These are phyloP conservation scores for Peromyscus aztecus DNA, from an alignment of 2,797 vertebrate species.

Conservation along the genomic window DNA sequence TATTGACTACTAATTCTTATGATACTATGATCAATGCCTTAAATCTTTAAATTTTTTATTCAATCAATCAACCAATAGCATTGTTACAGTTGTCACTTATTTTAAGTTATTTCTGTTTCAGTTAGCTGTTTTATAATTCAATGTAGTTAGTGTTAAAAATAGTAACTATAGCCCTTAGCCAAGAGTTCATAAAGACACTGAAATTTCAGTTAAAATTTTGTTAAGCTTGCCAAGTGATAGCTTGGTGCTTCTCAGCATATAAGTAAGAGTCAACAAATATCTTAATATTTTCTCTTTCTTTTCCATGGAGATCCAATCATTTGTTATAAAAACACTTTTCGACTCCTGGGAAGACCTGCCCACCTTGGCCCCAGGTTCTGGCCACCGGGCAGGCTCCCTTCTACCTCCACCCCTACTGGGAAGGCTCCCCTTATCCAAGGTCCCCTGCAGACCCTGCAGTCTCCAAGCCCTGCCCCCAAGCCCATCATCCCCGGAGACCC, in stretches of 20 bases:
- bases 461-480: no score
- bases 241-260: background rate
- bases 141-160: slow-evolving; percentile 51
- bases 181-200: slow-evolving; percentile 42
- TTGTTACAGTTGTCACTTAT: background rate
- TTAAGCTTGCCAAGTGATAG: slow-evolving; percentile 52
- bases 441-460: no score
- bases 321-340: slow-evolving; percentile 56
- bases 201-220: slow-evolving; percentile 65
- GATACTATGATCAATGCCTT: background rate
- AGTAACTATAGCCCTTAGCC: slow-evolving; percentile 52
- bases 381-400: no score
- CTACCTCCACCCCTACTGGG: no score
- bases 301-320: background rate
- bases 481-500: no score
- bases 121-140: background rate
- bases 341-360: no score
- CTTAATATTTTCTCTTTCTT: slow-evolving; percentile 62
- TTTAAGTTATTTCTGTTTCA: slow-evolving; percentile 59
- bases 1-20: slow-evolving; percentile 56
- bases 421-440: no score
- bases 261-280: slow-evolving; percentile 22
- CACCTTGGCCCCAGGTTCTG: no score
- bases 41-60: slow-evolving; percentile 38
- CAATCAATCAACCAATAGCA: background rate